Evolutionary conservation across 2,888 invertebrate species (phyloP).

Genomic region (Rhagophthalmus giganteus): DNA sequence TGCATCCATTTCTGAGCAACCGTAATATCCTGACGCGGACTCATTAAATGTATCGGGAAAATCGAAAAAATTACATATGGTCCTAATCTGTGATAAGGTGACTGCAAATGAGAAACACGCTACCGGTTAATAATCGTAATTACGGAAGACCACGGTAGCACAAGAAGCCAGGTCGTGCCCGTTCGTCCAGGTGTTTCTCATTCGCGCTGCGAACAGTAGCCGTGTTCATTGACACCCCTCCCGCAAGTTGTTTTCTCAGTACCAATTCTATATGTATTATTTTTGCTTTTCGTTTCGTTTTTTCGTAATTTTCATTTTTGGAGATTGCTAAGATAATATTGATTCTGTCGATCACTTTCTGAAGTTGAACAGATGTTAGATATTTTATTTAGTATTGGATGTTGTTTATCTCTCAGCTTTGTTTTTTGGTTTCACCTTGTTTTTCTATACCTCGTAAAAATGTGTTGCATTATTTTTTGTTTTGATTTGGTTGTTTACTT

Average conservation of each 20-base stretch:
- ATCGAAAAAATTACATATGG: no score
- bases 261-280: slow-evolving; percentile 39
- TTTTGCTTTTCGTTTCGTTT: slow-evolving; percentile 36
- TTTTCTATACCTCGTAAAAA: no score
- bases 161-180: slow-evolving; percentile 24
- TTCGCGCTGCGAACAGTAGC: slow-evolving; percentile 49
- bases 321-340: no score
- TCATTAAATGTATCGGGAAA: slow-evolving; percentile 36
- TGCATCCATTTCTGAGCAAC: neutral
- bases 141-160: slow-evolving; percentile 49
- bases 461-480: no score
- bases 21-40: neutral
- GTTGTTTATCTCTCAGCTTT: no score
- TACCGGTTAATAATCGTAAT: slow-evolving; percentile 54
- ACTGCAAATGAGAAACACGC: slow-evolving; percentile 48
- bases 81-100: slow-evolving; percentile 38
- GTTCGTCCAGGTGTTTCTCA: slow-evolving; percentile 49
- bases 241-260: no score
- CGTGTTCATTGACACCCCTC: slow-evolving; percentile 39
- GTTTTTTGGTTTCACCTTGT: no score
- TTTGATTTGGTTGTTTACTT: no score
- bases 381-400: no score
- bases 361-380: no score
- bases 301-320: slow-evolving; percentile 24
- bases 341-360: no score